phyloP scores from a whole-genome alignment of 2,888 invertebrate genomes.

The Mesorhabditis sp. region DNA sequence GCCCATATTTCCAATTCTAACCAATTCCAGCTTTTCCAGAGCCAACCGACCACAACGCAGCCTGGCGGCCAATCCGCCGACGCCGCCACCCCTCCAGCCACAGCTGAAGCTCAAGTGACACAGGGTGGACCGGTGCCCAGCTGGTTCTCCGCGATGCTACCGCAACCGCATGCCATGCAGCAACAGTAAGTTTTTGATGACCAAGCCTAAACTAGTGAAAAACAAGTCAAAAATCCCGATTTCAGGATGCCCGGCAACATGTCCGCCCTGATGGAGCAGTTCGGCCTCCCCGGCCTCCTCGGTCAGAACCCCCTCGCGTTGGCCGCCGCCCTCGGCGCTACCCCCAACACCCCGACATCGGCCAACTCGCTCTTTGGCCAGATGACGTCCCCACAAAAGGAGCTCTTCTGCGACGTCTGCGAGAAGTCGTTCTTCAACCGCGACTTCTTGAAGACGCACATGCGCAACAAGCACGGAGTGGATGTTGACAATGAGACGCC shows the following conservation, averaged over 20 bases:
- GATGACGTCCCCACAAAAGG: background rate
- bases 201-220: background rate
- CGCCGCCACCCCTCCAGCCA: background rate
- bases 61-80: background rate
- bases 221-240: background rate
- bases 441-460: conserved; percentile 94
- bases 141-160: background rate
- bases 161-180: background rate
- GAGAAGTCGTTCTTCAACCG: conserved; percentile 98
- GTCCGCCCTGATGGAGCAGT: background rate
- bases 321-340: background rate
- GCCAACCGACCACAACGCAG: background rate
- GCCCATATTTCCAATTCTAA: too few species aligned
- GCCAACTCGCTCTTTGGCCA: background rate
- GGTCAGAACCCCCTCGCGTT: background rate
- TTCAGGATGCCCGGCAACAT: background rate
- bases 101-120: conserved; percentile 3
- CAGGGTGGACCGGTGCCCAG: background rate
- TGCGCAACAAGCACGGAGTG: conserved; percentile 94
- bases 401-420: conserved; percentile 78
- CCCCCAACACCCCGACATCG: background rate
- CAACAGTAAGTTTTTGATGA: background rate
- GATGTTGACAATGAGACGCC: conserved; percentile 66
- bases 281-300: background rate
- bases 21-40: background rate